These are phyloP conservation scores for Tyria jacobaeae DNA, from an alignment of 2,888 invertebrate species.

Conservation along the genomic window DNA sequence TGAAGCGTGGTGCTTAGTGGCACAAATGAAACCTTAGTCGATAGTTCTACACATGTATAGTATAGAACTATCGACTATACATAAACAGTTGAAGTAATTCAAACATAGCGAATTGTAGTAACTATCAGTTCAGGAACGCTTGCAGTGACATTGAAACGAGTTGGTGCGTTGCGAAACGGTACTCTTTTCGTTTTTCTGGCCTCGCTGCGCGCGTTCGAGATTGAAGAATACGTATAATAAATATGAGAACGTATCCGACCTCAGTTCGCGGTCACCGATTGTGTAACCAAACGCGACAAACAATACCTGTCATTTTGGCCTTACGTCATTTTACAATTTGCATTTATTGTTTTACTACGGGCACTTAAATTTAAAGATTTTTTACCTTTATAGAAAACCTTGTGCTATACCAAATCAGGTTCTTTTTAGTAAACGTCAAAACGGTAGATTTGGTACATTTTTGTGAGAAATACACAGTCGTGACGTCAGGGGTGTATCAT, in stretches of 20 bases:
- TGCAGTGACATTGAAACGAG: constrained; percentile 82
- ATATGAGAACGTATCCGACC: constrained; percentile 85
- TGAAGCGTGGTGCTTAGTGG: constrained; percentile 15
- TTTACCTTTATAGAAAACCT: no score
- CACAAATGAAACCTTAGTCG: constrained; percentile 8
- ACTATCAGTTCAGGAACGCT: constrained; percentile 61
- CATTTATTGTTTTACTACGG: constrained; percentile 61
- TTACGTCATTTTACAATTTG: constrained; percentile 65
- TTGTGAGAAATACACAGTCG: no score
- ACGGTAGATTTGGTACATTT: no score
- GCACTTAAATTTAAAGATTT: constrained; percentile 51
- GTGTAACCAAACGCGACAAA: constrained; percentile 79
- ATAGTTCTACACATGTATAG: no score
- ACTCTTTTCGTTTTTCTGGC: constrained; percentile 78
- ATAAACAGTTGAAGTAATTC: constrained; percentile 9
- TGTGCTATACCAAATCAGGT: no score
- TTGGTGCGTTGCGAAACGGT: constrained; percentile 81
- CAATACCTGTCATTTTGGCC: constrained; percentile 70
- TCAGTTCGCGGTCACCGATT: constrained; percentile 82
- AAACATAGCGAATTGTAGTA: constrained; percentile 26
- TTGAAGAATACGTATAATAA: constrained; percentile 85
- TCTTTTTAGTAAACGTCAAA: no score
- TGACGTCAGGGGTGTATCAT: no score
- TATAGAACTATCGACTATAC: background rate
- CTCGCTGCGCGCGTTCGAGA: constrained; percentile 76